Evolutionary conservation across 2,888 invertebrate genomes (phyloP).

Genomic region (Vesta saturnalis): DNA sequence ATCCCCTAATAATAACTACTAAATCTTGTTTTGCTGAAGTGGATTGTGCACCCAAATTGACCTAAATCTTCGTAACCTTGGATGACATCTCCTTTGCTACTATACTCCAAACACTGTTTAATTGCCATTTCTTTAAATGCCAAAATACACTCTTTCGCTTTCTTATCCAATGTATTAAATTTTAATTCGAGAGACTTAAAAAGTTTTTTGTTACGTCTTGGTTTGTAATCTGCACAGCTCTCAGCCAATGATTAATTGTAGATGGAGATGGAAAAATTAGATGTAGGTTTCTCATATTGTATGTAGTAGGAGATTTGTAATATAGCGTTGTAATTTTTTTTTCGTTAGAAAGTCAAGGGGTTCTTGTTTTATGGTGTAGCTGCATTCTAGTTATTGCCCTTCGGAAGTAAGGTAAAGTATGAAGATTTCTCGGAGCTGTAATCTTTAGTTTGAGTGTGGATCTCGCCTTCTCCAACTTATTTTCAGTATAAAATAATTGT

Average conservation of each 20-base stretch:
- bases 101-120: not conserved
- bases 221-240: not conserved
- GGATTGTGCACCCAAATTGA: not conserved
- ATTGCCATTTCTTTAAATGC: not conserved
- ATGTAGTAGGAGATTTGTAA: not conserved
- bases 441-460: no score
- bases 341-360: not conserved
- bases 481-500: no score
- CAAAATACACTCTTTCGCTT: not conserved
- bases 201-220: not conserved
- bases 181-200: not conserved
- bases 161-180: not conserved
- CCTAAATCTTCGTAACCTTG: not conserved
- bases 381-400: no score
- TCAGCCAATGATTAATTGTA: not conserved
- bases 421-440: no score
- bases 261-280: not conserved
- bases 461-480: no score
- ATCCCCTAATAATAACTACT: constrained; percentile 19
- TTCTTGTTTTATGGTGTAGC: no score
- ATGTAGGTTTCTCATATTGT: not conserved
- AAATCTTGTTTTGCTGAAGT: constrained; percentile 13
- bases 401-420: no score
- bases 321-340: not conserved
- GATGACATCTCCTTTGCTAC: not conserved